These are phyloP conservation scores for Hydractinia echinata DNA, from an alignment of 30 jellyfish, hydroid and myxozoan species.

Conservation along the genomic window DNA sequence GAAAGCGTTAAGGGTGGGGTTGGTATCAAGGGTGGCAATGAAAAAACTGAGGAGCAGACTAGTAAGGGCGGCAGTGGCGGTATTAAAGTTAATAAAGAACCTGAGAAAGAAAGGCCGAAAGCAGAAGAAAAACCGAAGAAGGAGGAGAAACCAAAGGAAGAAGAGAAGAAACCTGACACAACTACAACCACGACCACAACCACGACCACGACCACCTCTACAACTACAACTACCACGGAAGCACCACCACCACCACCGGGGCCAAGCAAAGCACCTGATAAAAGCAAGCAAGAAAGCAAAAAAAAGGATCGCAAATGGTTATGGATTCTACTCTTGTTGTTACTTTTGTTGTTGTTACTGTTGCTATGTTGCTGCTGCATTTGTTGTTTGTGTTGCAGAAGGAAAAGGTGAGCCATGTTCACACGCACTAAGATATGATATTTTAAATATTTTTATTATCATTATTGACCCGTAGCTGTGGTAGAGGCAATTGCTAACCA, in stretches of 20 bases:
- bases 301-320: slow-evolving; percentile 31
- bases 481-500: too few relatives aligned
- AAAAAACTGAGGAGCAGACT: slow-evolving; percentile 14
- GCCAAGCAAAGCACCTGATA: slow-evolving; percentile 39
- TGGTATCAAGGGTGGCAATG: neutral
- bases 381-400: slow-evolving; percentile 76
- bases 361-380: slow-evolving; percentile 58
- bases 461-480: too few relatives aligned
- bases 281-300: neutral
- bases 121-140: slow-evolving; percentile 13
- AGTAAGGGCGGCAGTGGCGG: slow-evolving; percentile 6
- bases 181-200: slow-evolving; percentile 45
- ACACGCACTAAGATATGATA: too few relatives aligned
- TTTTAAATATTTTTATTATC: too few relatives aligned
- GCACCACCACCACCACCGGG: slow-evolving; percentile 27
- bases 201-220: slow-evolving; percentile 31
- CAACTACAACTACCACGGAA: slow-evolving; percentile 30
- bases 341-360: slow-evolving; percentile 50
- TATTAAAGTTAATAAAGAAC: neutral
- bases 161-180: slow-evolving; percentile 18
- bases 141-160: slow-evolving; percentile 2
- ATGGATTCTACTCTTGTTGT: slow-evolving; percentile 45
- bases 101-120: neutral
- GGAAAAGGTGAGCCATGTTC: neutral
- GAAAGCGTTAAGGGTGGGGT: slow-evolving; percentile 9